Evolutionary conservation across 1,140 invertebrate species (phyloP), one percentile per base, ranked within the genome.

Genomic region (Papilio machaon): DNA sequence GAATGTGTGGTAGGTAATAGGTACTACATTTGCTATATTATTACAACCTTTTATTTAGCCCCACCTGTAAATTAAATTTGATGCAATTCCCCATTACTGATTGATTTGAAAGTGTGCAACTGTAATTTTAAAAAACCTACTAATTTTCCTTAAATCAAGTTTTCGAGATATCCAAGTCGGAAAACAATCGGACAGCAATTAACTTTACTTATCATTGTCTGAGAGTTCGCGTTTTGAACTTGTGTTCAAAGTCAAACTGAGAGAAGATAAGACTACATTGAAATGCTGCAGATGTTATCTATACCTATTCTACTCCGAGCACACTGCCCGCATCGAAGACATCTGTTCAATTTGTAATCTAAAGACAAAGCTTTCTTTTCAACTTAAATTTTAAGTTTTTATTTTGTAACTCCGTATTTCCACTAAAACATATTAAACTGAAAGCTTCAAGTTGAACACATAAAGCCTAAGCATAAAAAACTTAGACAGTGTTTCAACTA

Each of bases 341-440:
- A 64, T 64, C 23, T 15, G 11, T 67, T 35, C 11, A 64, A 67
- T 11, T 67, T 35, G 23, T 67, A 67, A 67, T 67, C 64, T 35
- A 35, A 58, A n/a, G 54, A 60, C 60, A 30, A 64, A 64, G 19
- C 60, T 30, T 64, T 64, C 9, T 64, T 64, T 64, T 64, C 60
- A 30, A 19, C 6, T 30, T 64, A 64, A 64, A 8, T 9, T n/a
- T 64, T 64, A 23, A 19, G 0, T n/a, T 30, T 64, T 64, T 30
- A 64, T 64, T 64, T 10, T 30, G 7, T 2, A 10, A n/a, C n/a
- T n/a, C n/a, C 8, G 5, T 15, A 52, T 58, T 58, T 58, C 8
- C 54, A 64, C 60, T 64, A 6, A 11, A 58, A 58, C 10, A 15
- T 19, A 60, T 38, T 38, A 6, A 38, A 38, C 2, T 38, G 6